These are phyloP conservation scores for Heliconius ismenius DNA, from an alignment of 2,888 invertebrate genomes.

Conservation along the genomic window DNA sequence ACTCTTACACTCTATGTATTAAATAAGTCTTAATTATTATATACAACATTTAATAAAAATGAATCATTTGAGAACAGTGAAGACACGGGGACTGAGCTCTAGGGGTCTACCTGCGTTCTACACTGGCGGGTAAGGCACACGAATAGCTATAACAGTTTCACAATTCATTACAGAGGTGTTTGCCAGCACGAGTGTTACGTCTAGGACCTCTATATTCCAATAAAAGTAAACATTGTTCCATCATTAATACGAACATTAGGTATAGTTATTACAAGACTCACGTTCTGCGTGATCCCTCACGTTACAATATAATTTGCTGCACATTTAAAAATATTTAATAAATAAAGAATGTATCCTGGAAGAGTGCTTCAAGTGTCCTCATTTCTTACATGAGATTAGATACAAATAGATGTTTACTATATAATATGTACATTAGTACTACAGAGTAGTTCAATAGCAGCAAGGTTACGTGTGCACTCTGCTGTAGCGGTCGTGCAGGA, in stretches of 20 bases:
- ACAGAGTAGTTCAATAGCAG: background rate
- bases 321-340: too few relatives aligned
- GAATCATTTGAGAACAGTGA: conserved; percentile 23
- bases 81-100: conserved; percentile 6
- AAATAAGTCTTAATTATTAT: conserved; percentile 12
- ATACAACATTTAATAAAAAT: conserved; percentile 17
- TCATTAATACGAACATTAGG: background rate
- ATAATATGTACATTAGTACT: conserved; percentile 11
- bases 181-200: background rate
- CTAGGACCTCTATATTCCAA: background rate
- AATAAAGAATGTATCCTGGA: background rate
- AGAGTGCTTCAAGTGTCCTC: background rate
- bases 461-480: conserved; percentile 66
- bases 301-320: background rate
- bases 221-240: background rate
- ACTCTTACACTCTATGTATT: conserved; percentile 20
- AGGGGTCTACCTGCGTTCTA: conserved; percentile 8
- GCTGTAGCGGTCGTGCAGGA: conserved; percentile 63
- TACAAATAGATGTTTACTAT: background rate
- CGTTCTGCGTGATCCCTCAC: too few relatives aligned
- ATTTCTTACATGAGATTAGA: background rate
- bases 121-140: conserved; percentile 34
- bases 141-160: conserved; percentile 29
- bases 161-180: background rate
- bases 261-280: too few relatives aligned